Evolutionary conservation across 2,888 invertebrate genomes (phyloP).

Genomic region (Cryptophagus acutangulus): DNA sequence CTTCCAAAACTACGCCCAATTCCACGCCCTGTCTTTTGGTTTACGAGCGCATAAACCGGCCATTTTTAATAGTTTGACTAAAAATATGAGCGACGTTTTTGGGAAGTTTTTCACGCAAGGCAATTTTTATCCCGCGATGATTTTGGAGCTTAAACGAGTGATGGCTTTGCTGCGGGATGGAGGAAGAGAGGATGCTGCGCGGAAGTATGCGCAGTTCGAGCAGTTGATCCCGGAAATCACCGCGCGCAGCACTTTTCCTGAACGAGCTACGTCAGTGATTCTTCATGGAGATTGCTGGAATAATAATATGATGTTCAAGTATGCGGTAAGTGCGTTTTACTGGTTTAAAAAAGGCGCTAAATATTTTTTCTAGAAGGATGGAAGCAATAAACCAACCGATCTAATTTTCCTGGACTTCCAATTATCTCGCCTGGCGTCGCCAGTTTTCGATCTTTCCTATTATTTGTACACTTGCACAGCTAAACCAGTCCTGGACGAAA

Average conservation of each 20-base stretch:
- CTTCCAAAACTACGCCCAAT: constrained; percentile 26
- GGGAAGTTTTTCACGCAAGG: constrained; percentile 24
- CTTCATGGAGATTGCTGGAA: constrained; percentile 39
- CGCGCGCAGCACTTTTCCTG: constrained; percentile 5
- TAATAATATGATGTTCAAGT: constrained; percentile 39
- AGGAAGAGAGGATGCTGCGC: constrained; percentile 12
- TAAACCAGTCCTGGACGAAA: constrained; percentile 24
- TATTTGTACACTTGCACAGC: constrained; percentile 32
- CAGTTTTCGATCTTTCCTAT: constrained; percentile 33
- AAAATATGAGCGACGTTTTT: constrained; percentile 27
- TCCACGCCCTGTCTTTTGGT: constrained; percentile 31
- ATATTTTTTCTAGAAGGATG: constrained; percentile 23
- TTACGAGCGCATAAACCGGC: constrained; percentile 24
- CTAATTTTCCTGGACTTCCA: constrained; percentile 35
- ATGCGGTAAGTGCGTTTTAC: constrained; percentile 26
- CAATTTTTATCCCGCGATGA: constrained; percentile 17
- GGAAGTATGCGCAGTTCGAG: constrained; percentile 22
- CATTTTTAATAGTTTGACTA: constrained; percentile 23
- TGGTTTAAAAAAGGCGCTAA: constrained; percentile 1
- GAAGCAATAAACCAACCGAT: constrained; percentile 25
- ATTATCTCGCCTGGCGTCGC: constrained; percentile 28
- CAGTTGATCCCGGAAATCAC: constrained; percentile 19
- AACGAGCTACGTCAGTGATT: constrained; percentile 18
- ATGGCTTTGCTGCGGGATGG: constrained; percentile 19
- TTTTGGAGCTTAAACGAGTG: constrained; percentile 18